Evolutionary conservation across 2,888 invertebrate genomes (phyloP).

Genomic region (Epirrhoe tristata): DNA sequence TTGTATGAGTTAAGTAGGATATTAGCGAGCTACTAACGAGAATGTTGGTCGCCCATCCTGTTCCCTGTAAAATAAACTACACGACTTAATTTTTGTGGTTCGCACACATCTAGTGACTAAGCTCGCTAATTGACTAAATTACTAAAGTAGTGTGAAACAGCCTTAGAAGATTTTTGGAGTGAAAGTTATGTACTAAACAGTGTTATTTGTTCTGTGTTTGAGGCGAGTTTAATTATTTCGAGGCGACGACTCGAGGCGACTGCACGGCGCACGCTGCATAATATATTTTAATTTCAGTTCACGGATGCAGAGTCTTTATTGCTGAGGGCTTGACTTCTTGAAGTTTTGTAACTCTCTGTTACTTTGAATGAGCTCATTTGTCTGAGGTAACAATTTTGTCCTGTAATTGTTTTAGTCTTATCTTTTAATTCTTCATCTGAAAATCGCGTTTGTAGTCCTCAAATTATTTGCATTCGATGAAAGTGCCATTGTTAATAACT

Average conservation of each 20-base stretch:
- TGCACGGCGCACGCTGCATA: conserved; percentile 32
- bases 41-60: too few relatives aligned
- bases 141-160: neutral
- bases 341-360: neutral
- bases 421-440: too few relatives aligned
- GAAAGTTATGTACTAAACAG: conserved; percentile 9
- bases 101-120: too few relatives aligned
- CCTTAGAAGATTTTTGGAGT: conserved; percentile 2
- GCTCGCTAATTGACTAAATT: neutral
- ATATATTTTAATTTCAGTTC: conserved; percentile 31
- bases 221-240: conserved; percentile 34
- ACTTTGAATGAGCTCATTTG: neutral
- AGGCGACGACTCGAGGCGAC: conserved; percentile 24
- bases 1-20: too few relatives aligned
- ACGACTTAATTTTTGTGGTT: too few relatives aligned
- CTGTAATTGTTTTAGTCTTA: too few relatives aligned
- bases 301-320: conserved; percentile 23
- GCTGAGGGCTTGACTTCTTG: neutral
- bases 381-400: neutral
- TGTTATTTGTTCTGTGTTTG: conserved; percentile 20
- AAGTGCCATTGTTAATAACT: too few relatives aligned
- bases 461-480: too few relatives aligned
- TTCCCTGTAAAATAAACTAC: too few relatives aligned
- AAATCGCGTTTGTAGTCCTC: too few relatives aligned
- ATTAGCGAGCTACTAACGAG: too few relatives aligned